Percentiles rank a stretch among this genome's conserved stretches.
Evolutionary conservation across 2,888 invertebrate species (phyloP).

Genomic region (Xylocampa areola): DNA sequence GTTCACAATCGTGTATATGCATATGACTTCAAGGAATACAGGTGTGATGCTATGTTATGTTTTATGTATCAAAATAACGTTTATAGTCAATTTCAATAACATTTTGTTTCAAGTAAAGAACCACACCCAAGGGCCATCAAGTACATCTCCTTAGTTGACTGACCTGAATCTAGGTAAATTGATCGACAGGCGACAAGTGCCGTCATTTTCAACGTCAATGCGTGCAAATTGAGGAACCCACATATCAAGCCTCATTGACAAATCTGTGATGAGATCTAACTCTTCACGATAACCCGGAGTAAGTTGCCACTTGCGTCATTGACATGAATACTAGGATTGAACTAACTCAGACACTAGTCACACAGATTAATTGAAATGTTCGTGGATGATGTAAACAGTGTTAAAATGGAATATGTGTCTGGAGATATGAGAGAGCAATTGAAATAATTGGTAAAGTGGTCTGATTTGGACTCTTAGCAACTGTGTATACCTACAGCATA

Average conservation of each 20-base stretch:
- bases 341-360: conserved; percentile 42
- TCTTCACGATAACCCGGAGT: conserved; percentile 69
- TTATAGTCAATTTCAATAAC: conserved; percentile 4
- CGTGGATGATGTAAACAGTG: conserved; percentile 41
- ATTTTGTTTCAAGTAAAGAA: conserved; percentile 14
- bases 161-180: conserved; percentile 82
- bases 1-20: too few relatives aligned
- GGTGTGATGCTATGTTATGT: too few relatives aligned
- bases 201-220: conserved; percentile 73
- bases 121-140: conserved; percentile 6
- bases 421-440: conserved; percentile 15
- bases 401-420: conserved; percentile 30
- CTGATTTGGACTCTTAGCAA: not conserved
- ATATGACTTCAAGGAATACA: too few relatives aligned
- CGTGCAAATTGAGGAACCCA: conserved; percentile 84
- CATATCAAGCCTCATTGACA: conserved; percentile 79
- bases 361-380: conserved; percentile 49
- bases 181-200: conserved; percentile 77
- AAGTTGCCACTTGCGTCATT: conserved; percentile 53
- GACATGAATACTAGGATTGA: conserved; percentile 54
- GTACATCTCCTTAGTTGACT: conserved; percentile 66
- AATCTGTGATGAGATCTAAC: conserved; percentile 81
- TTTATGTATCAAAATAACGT: too few relatives aligned
- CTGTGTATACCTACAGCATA: too few relatives aligned
- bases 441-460: not conserved